Percentiles rank a stretch among this genome's conserved stretches.
Evolutionary conservation across 2,888 invertebrate genomes (phyloP).

Genomic region (Polyommatus icarus): DNA sequence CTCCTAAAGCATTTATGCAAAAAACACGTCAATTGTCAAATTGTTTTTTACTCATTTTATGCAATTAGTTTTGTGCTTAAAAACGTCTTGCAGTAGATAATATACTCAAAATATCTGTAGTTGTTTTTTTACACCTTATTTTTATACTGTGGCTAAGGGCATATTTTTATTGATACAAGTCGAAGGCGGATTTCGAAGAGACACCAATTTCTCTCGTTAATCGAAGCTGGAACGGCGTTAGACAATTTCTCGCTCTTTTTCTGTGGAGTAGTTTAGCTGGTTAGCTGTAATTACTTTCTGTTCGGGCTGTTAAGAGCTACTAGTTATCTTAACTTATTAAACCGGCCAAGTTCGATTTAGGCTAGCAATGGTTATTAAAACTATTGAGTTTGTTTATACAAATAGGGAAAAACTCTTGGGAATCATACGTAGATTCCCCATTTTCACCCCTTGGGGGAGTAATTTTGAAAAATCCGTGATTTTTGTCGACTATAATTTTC

Average conservation of each 20-base stretch:
- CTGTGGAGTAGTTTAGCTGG: background rate
- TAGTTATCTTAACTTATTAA: background rate
- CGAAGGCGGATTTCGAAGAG: slow-evolving; percentile 39
- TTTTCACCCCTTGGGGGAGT: too few relatives aligned
- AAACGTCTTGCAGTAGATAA: too few relatives aligned
- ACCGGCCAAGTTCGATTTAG: background rate
- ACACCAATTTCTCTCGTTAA: slow-evolving; percentile 40
- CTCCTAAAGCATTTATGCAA: too few relatives aligned
- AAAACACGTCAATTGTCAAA: too few relatives aligned
- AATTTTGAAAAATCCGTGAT: too few relatives aligned
- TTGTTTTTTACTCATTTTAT: too few relatives aligned
- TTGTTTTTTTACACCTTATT: background rate
- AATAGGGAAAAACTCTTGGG: too few relatives aligned
- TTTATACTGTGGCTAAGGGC: background rate
- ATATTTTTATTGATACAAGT: slow-evolving; percentile 19
- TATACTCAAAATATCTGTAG: too few relatives aligned
- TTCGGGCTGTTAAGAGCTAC: background rate
- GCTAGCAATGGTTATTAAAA: background rate
- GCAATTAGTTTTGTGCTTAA: too few relatives aligned
- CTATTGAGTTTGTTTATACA: background rate
- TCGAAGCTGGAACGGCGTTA: slow-evolving; percentile 41
- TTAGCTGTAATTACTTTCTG: slow-evolving; percentile 3
- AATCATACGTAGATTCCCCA: too few relatives aligned
- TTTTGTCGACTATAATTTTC: too few relatives aligned
- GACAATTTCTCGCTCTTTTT: slow-evolving; percentile 36